Evolutionary conservation across 2,888 invertebrate genomes (phyloP).

Genomic region (Pachycephus smyrnensis): DNA sequence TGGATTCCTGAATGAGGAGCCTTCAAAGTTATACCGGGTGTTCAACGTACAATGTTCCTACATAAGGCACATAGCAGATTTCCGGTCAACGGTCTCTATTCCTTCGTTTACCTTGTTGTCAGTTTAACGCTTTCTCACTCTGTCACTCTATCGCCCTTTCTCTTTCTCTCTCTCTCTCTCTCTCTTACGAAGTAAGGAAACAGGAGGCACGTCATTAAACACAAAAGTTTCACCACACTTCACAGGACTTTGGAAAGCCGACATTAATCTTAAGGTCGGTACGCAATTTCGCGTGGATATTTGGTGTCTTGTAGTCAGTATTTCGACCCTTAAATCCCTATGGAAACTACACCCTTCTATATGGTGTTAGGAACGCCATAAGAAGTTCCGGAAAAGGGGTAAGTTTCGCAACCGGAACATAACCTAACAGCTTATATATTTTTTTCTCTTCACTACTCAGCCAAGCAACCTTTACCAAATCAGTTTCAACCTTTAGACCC

Average conservation of each 20-base stretch:
- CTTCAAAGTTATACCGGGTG: neutral
- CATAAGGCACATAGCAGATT: neutral
- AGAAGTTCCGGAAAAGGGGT: neutral
- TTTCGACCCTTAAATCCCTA: neutral
- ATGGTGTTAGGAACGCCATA: neutral
- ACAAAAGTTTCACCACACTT: neutral
- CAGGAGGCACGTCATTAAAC: conserved; percentile 7
- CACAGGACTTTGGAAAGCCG: neutral
- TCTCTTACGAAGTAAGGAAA: neutral
- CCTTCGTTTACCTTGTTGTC: neutral
- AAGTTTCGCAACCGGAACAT: neutral
- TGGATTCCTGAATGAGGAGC: neutral
- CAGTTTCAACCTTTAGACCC: neutral
- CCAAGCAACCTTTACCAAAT: neutral
- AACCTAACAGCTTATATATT: neutral
- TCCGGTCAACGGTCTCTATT: neutral
- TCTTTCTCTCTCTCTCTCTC: conserved; percentile 12
- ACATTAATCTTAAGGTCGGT: neutral
- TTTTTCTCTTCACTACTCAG: neutral
- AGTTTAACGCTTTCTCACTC: neutral
- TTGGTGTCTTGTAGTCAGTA: neutral
- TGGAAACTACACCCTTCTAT: neutral
- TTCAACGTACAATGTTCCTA: neutral
- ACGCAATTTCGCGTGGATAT: neutral
- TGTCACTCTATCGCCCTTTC: neutral